Percentiles rank a stretch among this genome's conserved stretches.
Evolutionary conservation across 92 coral and sea anemone species (phyloP).

Genomic region (Bergia sp.): DNA sequence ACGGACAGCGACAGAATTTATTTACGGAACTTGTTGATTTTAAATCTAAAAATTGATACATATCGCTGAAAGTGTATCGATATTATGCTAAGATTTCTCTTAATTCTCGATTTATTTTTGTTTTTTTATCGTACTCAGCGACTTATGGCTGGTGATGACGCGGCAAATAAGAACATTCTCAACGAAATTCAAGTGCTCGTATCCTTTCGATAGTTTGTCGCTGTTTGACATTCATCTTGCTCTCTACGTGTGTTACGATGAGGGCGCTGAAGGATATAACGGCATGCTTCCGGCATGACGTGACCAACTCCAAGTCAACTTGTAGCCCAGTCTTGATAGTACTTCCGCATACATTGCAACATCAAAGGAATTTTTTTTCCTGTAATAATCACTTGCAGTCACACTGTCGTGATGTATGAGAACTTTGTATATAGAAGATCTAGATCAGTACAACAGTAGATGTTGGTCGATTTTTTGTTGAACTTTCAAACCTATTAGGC

Average conservation of each 20-base stretch:
- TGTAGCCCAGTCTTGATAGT: background rate
- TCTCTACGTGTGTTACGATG: background rate
- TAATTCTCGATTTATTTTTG: background rate
- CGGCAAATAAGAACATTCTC: conserved; percentile 85
- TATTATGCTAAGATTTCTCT: background rate
- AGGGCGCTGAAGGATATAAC: background rate
- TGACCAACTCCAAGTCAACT: background rate
- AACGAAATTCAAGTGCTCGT: conserved; percentile 91
- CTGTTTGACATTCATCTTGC: background rate
- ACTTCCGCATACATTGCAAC: background rate
- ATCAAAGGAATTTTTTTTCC: no score
- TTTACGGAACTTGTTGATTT: conserved; percentile 14
- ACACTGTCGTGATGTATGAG: no score
- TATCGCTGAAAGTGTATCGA: background rate
- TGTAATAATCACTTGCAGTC: no score
- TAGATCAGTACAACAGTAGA: no score
- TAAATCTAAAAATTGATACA: background rate
- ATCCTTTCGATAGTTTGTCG: conserved; percentile 65
- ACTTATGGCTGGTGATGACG: conserved; percentile 99
- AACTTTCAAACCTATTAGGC: no score
- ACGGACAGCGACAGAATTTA: conserved; percentile 36
- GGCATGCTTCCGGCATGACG: background rate
- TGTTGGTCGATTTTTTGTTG: no score
- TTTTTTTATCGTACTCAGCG: conserved; percentile 65
- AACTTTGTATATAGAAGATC: no score